phyloP scores from a whole-genome alignment of 2,113 vertebrate species.

The Prionailurus bengalensis region DNA sequence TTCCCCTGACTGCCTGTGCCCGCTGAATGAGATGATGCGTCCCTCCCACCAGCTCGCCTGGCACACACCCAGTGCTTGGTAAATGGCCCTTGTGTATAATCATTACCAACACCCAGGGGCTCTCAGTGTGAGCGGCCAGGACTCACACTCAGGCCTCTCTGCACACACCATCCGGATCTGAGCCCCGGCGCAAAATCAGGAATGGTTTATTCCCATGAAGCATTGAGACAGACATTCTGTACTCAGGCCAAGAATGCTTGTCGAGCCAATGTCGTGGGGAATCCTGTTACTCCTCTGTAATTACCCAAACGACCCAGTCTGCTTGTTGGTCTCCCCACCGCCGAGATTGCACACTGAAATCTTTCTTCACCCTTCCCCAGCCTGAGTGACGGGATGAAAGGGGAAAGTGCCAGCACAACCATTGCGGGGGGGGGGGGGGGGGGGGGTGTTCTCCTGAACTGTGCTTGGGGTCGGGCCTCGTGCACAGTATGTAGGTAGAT shows the following conservation, averaged over 20 bases:
- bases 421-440: no score
- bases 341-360: neutral
- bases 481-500: neutral
- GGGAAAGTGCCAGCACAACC: no score
- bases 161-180: neutral
- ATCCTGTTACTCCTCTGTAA: neutral
- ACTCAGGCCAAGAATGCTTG: neutral
- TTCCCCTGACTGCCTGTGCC: neutral
- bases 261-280: constrained; percentile 17
- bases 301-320: neutral
- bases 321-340: neutral
- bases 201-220: neutral
- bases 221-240: neutral
- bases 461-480: neutral
- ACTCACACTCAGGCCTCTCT: neutral
- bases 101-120: neutral
- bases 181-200: constrained; percentile 28
- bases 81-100: neutral
- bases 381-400: neutral
- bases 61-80: neutral
- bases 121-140: neutral
- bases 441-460: neutral
- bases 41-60: neutral
- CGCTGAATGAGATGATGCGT: neutral
- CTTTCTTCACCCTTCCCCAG: neutral